A percentile compares a stretch with the other conserved stretches of the same genome.
phyloP scores from a whole-genome alignment of 2,113 vertebrate genomes.

The Rostratula benghalensis region DNA sequence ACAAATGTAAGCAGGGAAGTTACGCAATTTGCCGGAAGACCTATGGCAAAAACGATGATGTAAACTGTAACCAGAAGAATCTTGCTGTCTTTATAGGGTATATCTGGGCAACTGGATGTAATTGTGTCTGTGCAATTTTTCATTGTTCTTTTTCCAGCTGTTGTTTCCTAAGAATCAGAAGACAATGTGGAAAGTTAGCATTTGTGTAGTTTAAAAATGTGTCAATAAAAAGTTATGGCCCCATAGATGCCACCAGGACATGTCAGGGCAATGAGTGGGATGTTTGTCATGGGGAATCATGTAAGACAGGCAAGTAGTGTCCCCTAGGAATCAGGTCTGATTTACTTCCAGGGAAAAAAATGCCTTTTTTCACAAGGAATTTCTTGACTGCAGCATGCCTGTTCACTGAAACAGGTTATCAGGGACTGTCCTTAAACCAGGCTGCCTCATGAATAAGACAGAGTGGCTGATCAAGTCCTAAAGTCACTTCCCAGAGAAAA shows the following conservation, averaged over 20 bases:
- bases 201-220: background rate
- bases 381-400: background rate
- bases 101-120: background rate
- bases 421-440: background rate
- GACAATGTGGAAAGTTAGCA: background rate
- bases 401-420: background rate
- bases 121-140: background rate
- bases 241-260: background rate
- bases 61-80: constrained; percentile 77
- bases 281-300: background rate
- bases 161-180: constrained; percentile 39
- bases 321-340: background rate
- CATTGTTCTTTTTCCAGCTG: background rate
- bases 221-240: background rate
- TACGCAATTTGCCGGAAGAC: constrained; percentile 83
- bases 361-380: background rate
- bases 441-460: background rate
- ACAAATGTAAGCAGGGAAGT: constrained; percentile 75
- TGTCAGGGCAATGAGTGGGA: background rate
- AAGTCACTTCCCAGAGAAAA: background rate
- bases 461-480: background rate
- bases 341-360: background rate
- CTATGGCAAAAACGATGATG: constrained; percentile 74
- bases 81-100: constrained; percentile 55
- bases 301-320: background rate